These are phyloP conservation scores for Triplophysa bombifrons DNA, from an alignment of 2,797 vertebrate species.

Conservation along the genomic window DNA sequence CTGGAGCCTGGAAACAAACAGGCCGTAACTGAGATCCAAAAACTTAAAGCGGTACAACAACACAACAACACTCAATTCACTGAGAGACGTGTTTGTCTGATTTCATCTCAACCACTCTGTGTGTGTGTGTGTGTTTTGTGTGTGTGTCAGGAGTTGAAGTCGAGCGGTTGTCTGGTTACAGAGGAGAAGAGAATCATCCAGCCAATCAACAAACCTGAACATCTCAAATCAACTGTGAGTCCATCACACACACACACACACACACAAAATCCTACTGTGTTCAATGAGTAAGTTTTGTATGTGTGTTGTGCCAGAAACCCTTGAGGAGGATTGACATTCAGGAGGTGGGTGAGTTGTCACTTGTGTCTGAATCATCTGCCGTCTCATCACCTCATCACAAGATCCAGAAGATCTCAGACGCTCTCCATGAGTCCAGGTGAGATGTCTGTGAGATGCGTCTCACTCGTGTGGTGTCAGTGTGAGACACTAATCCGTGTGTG, in stretches of 20 bases:
- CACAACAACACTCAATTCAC: neutral
- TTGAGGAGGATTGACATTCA: constrained; percentile 85
- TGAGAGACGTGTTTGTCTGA: neutral
- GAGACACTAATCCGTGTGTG: neutral
- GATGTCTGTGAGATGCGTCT: constrained; percentile 7
- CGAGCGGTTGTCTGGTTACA: constrained; percentile 49
- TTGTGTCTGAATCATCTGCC: constrained; percentile 1
- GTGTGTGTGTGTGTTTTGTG: neutral
- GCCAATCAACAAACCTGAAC: constrained; percentile 78
- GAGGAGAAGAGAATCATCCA: constrained; percentile 76
- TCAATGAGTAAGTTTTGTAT: neutral
- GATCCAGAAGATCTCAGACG: constrained; percentile 83
- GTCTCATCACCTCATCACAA: constrained; percentile 82
- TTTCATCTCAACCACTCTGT: neutral
- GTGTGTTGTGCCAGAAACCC: constrained; percentile 78
- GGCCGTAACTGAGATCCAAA: constrained; percentile 88
- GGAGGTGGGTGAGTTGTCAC: constrained; percentile 76
- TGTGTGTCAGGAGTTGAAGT: constrained; percentile 36
- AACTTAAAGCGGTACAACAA: constrained; percentile 82
- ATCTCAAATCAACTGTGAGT: constrained; percentile 85
- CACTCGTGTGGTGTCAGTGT: neutral
- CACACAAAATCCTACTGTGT: no score
- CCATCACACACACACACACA: neutral
- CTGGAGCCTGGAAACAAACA: constrained; percentile 97
- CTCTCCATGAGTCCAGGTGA: constrained; percentile 56